Evolutionary conservation across 1,140 invertebrate genomes (phyloP), one percentile per base, ranked within the genome.

Genomic region (Magallana ariakensis): DNA sequence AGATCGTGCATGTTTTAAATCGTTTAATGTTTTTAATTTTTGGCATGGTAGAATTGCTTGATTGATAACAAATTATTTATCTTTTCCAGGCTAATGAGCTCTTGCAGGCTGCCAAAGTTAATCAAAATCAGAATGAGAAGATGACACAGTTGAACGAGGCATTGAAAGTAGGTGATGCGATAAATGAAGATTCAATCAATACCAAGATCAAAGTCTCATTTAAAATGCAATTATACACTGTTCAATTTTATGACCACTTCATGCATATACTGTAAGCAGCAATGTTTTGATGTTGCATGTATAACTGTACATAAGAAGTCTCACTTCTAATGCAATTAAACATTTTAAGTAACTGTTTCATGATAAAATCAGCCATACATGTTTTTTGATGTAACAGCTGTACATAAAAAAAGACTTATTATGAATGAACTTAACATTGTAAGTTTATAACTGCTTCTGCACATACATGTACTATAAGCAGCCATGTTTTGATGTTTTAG

Each of bases 1-100:
- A 15, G 9, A n/a, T 60, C 58, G 13, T 16, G 58, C 9, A 60
- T 10, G 58, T 16, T 16, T 16, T 60, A 60, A 13, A 60, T 60
- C n/a, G 0, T 60, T 6, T 60, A 60, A n/a, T 13, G 11, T 15
- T 16, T 16, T 16, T 0, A n/a, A 62, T n/a, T 19, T n/a, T 62
- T 62, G 9, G 0, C 58, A 60, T 60, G 6, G 58, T 60, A 60
- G 19, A 60, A 46, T 11, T 54, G 26, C 53, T 81, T 81, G 7
- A 81, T 26, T 80, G 15, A 53, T 16, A 53, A 5, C 46, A 19
- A 16, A 81, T 46, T 53, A 54, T 53, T 13, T 54, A 60, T 87
- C 80, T 88, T 91, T 95, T 96, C 91, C 92, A 97, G 96, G 97
- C 97, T 0, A 98, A 97, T 92, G 98, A 99, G 95, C 96, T 98